A percentile compares a stretch with the other conserved stretches of the same genome.
phyloP scores from a whole-genome alignment of 2,888 invertebrate genomes.

The Timema podura region DNA sequence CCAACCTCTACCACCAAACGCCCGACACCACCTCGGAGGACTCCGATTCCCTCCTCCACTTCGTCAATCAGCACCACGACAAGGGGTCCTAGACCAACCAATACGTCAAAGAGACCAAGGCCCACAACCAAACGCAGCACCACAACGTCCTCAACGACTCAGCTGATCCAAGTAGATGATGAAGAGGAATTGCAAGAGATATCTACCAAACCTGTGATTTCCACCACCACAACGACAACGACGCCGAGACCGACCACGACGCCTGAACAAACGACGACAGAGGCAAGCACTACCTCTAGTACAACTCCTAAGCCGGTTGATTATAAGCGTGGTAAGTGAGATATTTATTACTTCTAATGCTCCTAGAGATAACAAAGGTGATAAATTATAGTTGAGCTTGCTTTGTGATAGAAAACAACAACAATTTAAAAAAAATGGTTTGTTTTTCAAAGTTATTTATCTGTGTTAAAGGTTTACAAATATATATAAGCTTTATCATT shows the following conservation, averaged over 20 bases:
- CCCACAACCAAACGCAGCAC: constrained; percentile 36
- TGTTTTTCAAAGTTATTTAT: no score
- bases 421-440: no score
- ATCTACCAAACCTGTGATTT: not conserved
- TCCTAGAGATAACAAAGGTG: constrained; percentile 6
- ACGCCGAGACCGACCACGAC: constrained; percentile 41
- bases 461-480: no score
- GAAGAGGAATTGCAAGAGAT: no score
- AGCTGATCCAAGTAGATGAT: no score
- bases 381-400: constrained; percentile 25
- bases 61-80: constrained; percentile 27
- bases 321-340: constrained; percentile 46
- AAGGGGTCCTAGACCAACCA: constrained; percentile 30
- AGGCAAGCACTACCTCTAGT: constrained; percentile 33
- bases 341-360: constrained; percentile 21
- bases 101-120: constrained; percentile 40
- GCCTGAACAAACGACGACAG: constrained; percentile 42
- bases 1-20: not conserved
- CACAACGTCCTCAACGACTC: constrained; percentile 23
- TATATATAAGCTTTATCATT: no score
- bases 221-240: constrained; percentile 39
- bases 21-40: constrained; percentile 11
- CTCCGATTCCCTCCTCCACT: constrained; percentile 34
- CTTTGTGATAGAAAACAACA: no score
- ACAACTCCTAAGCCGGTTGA: constrained; percentile 37